Evolutionary conservation across 2,113 vertebrate species (phyloP), one percentile per base, ranked within the genome.

Genomic region (Xiphophorus hellerii): DNA sequence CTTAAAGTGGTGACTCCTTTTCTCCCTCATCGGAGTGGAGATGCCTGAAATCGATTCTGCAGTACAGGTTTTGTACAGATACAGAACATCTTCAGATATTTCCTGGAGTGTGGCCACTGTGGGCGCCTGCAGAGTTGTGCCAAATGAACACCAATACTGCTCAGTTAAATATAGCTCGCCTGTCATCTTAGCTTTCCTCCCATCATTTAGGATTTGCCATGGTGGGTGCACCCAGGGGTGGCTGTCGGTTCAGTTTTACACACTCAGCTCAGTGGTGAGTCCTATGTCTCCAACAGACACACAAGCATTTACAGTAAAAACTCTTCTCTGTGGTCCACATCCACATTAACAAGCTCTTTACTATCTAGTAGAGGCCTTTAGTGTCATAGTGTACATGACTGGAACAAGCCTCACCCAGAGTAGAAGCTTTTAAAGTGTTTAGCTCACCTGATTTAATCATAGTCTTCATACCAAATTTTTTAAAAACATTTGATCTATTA

Each of bases 161-260:
- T 28, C 29, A 78, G 81, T 82, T 92, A 92, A 88, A 90, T 87
- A 88, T 90, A 89, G 82, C 82, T 73, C 9, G 74, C 70, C 88
- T 91, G 85, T 90, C 89, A 87, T 89, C 83, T 88, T 72, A 77
- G 84, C 80, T 88, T 78, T 77, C 74, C 84, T 83, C 75, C 63
- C 81, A 79, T 90, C 87, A 85, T 78, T 82, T 73, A 62, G 82
- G 82, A 89, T 91, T 89, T 78, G 75, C 71, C 76, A 80, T 15
- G 84, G 78, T 84, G 80, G 81, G 69, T 78, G 81, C 78, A 86
- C 68, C 78, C 83, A 84, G 68, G 69, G 84, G 84, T 77, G 79
- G 81, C 83, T 91, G 92, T 90, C 87, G 69, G 80, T 84, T 92
- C 33, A 39, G 78, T 88, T 90, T 92, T 80, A 83, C 87, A 83